Evolutionary conservation across 2,797 vertebrate genomes (phyloP), one percentile per base, ranked within the genome.

Genomic region (Pipistrellus pygmaeus): DNA sequence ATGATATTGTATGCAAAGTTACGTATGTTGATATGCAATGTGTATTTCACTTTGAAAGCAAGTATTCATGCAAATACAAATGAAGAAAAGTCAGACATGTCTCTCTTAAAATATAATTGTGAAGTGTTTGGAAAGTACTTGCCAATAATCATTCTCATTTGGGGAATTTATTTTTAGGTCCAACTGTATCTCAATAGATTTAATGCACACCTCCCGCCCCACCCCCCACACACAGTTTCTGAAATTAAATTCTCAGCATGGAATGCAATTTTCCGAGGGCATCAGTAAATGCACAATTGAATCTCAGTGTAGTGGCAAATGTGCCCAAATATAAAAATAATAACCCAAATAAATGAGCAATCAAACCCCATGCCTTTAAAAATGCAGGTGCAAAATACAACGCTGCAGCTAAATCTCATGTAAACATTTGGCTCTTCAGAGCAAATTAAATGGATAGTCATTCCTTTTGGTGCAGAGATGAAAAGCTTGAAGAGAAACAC

Each of bases 241-340:
- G 51, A 35, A 91, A 82, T 86, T 94, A 91, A 95, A 81, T 93
- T 93, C 13, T 87, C 66, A 55, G 35, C 38, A 62, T 71, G 23
- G 30, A 82, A 30, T 12, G 83, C 53, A 91, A 64, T 84, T 96
- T 95, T 46, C 68, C 51, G 72, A 76, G 48, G 46, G 38, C 14
- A 95, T 83, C 46, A 66, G 38, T 80, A 91, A 95, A 12, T 55
- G 20, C 27, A 86, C 20, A 96, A 25, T 23, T 88, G 32, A 76
- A 95, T 90, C 48, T 88, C 77, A 85, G 0, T 68, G 7, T 80
- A 60, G 89, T 32, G 71, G 17, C 18, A 83, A 87, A 95, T 88
- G 77, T 8, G 48, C 13, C 32, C 64, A 95, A 94, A 80, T 89
- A 87, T 48, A 92, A 93, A 96, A 94, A 96, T 91, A 92, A 93